phyloP scores from a whole-genome alignment of 30 jellyfish, hydroid and myxozoan genomes.

The Morbakka virulenta region DNA sequence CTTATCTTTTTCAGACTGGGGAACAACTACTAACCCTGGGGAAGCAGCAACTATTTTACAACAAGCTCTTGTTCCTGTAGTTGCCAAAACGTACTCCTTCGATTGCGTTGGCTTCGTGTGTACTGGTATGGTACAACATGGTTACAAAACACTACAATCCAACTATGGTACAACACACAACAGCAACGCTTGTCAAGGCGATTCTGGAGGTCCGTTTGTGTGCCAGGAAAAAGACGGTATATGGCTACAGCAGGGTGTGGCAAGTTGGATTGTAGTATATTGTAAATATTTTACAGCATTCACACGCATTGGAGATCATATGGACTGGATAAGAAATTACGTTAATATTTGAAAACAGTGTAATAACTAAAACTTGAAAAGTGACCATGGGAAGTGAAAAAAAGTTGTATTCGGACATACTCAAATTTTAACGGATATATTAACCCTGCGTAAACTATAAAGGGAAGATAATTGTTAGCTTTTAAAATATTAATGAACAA shows the following conservation, averaged over 20 bases:
- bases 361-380: too few species aligned
- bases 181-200: slow-evolving; percentile 79
- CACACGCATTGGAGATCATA: slow-evolving; percentile 48
- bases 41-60: slow-evolving; percentile 55
- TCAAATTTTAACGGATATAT: too few species aligned
- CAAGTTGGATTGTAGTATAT: slow-evolving; percentile 68
- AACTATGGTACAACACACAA: slow-evolving; percentile 51
- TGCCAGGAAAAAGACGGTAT: slow-evolving; percentile 63
- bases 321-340: slow-evolving; percentile 53
- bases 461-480: too few species aligned
- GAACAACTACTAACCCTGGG: slow-evolving; percentile 76
- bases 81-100: slow-evolving; percentile 23
- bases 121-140: too few species aligned
- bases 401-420: too few species aligned
- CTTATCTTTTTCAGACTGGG: slow-evolving; percentile 61
- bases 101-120: slow-evolving; percentile 62
- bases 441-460: too few species aligned
- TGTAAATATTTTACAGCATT: slow-evolving; percentile 84
- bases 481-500: too few species aligned
- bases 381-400: too few species aligned
- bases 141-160: too few species aligned
- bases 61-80: slow-evolving; percentile 82
- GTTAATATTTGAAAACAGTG: too few species aligned
- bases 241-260: slow-evolving; percentile 91
- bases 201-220: slow-evolving; percentile 86